Percentiles rank a stretch among this genome's conserved stretches.
Evolutionary conservation across 1,140 invertebrate species (phyloP).

Genomic region (Cotesia glomerata): DNA sequence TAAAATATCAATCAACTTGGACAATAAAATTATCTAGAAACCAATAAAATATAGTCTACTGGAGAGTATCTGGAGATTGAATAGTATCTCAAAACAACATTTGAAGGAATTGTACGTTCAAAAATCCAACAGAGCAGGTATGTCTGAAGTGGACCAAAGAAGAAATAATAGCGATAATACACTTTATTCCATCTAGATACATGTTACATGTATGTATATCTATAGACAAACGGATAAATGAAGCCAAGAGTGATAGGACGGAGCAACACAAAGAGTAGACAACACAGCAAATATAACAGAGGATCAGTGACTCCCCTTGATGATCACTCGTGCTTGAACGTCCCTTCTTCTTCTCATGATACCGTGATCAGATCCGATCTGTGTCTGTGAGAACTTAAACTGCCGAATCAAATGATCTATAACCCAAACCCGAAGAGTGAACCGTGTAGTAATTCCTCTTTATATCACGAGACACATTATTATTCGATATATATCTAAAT

Average conservation of each 20-base stretch:
- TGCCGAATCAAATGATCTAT: conserved; percentile 22
- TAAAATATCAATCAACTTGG: neutral
- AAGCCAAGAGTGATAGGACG: neutral
- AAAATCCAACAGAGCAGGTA: conserved; percentile 24
- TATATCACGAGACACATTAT: neutral
- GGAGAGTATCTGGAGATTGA: neutral
- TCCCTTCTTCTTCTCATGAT: neutral
- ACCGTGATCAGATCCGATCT: conserved; percentile 10
- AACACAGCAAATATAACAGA: neutral
- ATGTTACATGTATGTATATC: too few relatives aligned
- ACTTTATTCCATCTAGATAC: neutral
- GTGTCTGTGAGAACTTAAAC: conserved; percentile 2
- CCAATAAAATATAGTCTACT: neutral
- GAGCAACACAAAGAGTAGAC: neutral
- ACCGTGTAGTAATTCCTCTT: too few relatives aligned
- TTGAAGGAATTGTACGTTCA: neutral
- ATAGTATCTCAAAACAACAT: neutral
- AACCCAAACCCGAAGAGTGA: neutral
- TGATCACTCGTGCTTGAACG: conserved; percentile 29
- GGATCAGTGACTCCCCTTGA: conserved; percentile 19
- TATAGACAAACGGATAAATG: neutral
- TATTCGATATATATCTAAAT: too few relatives aligned
- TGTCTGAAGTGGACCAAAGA: conserved; percentile 45
- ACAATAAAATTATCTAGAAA: neutral
- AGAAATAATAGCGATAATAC: conserved; percentile 30